phyloP scores from a whole-genome alignment of 2,888 invertebrate species.

The Pristionchus exspectatus region DNA sequence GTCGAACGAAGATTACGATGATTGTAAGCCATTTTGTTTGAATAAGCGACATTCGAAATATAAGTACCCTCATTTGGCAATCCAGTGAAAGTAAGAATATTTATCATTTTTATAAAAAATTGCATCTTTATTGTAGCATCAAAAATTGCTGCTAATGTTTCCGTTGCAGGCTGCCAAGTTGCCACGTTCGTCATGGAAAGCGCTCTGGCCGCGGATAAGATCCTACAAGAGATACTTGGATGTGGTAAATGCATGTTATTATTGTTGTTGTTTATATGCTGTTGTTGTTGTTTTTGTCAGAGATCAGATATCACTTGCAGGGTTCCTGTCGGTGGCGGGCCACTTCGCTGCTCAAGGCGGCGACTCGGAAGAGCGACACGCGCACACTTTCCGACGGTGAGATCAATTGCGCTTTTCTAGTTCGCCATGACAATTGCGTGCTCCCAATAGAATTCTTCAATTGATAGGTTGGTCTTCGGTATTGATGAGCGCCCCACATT shows the following conservation, averaged over 20 bases:
- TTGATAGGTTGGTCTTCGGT: too few relatives aligned
- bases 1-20: background rate
- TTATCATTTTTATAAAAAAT: background rate
- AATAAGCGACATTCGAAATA: background rate
- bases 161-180: background rate
- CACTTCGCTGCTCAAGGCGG: background rate
- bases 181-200: background rate
- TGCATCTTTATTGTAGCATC: background rate
- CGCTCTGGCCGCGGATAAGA: background rate
- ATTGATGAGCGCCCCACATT: too few relatives aligned
- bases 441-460: too few relatives aligned
- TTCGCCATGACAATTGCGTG: too few relatives aligned
- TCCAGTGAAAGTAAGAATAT: too few relatives aligned
- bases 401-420: background rate
- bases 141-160: background rate
- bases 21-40: background rate
- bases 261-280: too few relatives aligned
- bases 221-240: background rate
- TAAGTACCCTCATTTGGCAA: background rate
- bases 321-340: background rate
- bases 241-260: background rate
- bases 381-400: background rate
- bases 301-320: background rate
- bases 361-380: background rate
- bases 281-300: background rate